Evolutionary conservation across 2,888 invertebrate genomes (phyloP).

Genomic region (Thalpophila matura): DNA sequence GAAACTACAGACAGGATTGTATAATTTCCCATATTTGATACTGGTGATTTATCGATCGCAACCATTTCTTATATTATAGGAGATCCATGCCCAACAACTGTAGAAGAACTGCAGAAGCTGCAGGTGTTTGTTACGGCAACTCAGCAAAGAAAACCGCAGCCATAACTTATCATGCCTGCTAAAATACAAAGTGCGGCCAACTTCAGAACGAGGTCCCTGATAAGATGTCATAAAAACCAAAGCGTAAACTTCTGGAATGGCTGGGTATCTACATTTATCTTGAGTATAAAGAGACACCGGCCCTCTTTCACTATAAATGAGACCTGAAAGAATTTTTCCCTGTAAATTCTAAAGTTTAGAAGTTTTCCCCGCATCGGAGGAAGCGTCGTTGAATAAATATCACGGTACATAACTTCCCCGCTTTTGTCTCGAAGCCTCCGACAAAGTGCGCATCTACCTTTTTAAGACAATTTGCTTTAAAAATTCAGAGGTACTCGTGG

Average conservation of each 20-base stretch:
- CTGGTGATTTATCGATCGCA: no score
- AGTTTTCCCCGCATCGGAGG: slow-evolving; percentile 46
- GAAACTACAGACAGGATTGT: no score
- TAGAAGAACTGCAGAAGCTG: no score
- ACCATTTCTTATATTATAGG: no score
- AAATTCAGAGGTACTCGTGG: slow-evolving; percentile 57
- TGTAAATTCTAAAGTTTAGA: slow-evolving; percentile 61
- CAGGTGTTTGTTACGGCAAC: neutral
- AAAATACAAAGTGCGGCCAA: slow-evolving; percentile 35
- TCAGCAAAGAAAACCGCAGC: slow-evolving; percentile 16
- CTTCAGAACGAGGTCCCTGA: slow-evolving; percentile 31
- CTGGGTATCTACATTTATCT: slow-evolving; percentile 45
- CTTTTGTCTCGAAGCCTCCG: slow-evolving; percentile 57
- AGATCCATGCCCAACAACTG: no score
- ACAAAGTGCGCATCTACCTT: slow-evolving; percentile 57
- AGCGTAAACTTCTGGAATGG: slow-evolving; percentile 43
- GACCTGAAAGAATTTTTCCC: slow-evolving; percentile 53
- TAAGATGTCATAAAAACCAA: slow-evolving; percentile 49
- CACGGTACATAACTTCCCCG: slow-evolving; percentile 65
- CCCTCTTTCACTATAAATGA: slow-evolving; percentile 54
- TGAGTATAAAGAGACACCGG: slow-evolving; percentile 34
- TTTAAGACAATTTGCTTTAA: slow-evolving; percentile 62
- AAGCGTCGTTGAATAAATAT: slow-evolving; percentile 69
- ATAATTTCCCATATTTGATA: no score
- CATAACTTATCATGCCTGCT: slow-evolving; percentile 9